Evolutionary conservation across 1,140 invertebrate genomes (phyloP).

Genomic region (Fopius arisanus): DNA sequence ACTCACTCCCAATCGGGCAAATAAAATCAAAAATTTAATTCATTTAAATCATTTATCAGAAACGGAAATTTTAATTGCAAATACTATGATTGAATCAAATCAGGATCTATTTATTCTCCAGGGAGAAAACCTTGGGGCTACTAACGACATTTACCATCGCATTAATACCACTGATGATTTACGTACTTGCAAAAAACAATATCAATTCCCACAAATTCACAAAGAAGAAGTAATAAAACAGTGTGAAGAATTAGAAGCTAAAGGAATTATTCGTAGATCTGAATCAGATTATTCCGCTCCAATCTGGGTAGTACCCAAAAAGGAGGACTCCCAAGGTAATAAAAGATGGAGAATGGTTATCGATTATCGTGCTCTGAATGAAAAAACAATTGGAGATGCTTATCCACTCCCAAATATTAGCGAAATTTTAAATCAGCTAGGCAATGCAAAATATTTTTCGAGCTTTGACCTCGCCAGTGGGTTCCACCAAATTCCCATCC

Average conservation of each 20-base stretch:
- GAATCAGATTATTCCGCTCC: not conserved
- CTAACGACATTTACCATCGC: not conserved
- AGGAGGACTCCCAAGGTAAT: not conserved
- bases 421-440: constrained; percentile 18
- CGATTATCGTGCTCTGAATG: constrained; percentile 5
- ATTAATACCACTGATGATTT: constrained; percentile 7
- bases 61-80: not conserved
- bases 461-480: constrained; percentile 10
- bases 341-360: constrained; percentile 18
- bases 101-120: not conserved
- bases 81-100: not conserved
- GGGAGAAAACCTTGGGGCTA: not conserved
- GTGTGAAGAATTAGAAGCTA: constrained; percentile 7
- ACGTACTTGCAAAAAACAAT: not conserved
- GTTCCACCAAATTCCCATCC: not conserved
- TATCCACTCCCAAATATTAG: constrained; percentile 15
- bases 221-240: constrained; percentile 21
- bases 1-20: not conserved
- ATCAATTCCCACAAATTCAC: constrained; percentile 8
- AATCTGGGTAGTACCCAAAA: constrained; percentile 13
- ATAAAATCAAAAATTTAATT: not conserved
- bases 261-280: constrained; percentile 18
- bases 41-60: not conserved
- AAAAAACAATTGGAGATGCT: constrained; percentile 10
- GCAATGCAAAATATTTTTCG: constrained; percentile 2